A percentile compares a stretch with the other conserved stretches of the same genome.
phyloP scores from a whole-genome alignment of 2,888 invertebrate genomes.

The Notodonta ziczac region DNA sequence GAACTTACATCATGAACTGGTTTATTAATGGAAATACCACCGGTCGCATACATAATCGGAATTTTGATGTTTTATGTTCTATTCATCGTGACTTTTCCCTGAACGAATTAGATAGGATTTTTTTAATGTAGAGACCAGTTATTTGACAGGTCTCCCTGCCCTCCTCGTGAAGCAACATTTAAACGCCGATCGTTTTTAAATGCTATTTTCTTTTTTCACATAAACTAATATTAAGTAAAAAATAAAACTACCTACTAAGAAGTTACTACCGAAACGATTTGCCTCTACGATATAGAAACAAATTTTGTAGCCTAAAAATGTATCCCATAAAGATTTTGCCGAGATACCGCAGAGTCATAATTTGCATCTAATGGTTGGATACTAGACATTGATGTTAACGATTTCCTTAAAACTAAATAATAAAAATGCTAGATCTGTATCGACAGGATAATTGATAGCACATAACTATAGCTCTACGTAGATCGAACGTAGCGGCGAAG shows the following conservation, averaged over 20 bases:
- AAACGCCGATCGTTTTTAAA: no score
- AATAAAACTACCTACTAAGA: no score
- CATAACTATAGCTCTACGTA: conserved; percentile 28
- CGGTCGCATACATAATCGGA: conserved; percentile 7
- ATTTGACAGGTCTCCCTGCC: no score
- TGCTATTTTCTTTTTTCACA: no score
- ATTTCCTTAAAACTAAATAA: conserved; percentile 1
- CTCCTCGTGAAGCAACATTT: no score
- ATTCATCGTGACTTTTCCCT: background rate
- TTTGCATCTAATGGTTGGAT: background rate
- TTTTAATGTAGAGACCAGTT: background rate
- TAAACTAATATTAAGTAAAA: no score
- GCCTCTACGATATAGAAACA: background rate
- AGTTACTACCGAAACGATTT: no score
- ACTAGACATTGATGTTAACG: background rate
- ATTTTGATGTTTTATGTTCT: background rate
- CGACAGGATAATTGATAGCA: conserved; percentile 38
- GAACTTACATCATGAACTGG: conserved; percentile 32
- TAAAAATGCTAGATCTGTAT: background rate
- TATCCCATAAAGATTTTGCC: conserved; percentile 3
- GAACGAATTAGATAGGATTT: background rate
- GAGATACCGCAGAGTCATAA: background rate
- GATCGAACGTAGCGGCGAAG: conserved; percentile 40
- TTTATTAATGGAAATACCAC: conserved; percentile 21
- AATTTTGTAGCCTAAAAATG: background rate